Percentiles rank a stretch among this genome's conserved stretches.
phyloP scores from a whole-genome alignment of 2,888 invertebrate genomes.

The Bibio marci region DNA sequence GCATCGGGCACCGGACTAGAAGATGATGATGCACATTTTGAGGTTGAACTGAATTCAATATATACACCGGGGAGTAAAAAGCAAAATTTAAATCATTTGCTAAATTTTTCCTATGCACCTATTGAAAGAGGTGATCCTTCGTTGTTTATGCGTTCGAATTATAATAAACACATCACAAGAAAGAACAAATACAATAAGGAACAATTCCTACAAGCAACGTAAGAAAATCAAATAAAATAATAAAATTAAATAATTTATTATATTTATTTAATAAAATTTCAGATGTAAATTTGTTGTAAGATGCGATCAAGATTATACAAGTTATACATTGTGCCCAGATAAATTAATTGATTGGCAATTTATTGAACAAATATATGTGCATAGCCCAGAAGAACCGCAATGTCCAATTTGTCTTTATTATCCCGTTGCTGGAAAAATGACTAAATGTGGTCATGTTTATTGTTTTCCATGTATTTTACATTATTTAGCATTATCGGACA shows the following conservation, averaged over 20 bases:
- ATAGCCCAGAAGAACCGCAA: conserved; percentile 45
- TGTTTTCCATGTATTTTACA: conserved; percentile 94
- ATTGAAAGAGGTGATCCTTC: conserved; percentile 28
- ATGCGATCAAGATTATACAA: conserved; percentile 58
- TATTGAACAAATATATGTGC: conserved; percentile 74
- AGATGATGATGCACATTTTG: conserved; percentile 20
- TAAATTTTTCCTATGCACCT: conserved; percentile 75
- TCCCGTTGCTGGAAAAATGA: conserved; percentile 79
- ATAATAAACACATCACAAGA: too few species aligned
- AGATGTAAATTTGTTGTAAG: conserved; percentile 94
- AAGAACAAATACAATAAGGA: conserved; percentile 74
- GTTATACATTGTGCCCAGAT: conserved; percentile 71
- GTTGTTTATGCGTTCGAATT: not conserved
- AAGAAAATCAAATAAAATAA: too few species aligned
- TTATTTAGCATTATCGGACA: conserved; percentile 73
- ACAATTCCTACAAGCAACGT: conserved; percentile 89
- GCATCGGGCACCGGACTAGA: conserved; percentile 27
- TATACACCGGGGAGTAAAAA: conserved; percentile 72
- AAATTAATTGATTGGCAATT: conserved; percentile 78
- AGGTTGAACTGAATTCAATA: conserved; percentile 67
- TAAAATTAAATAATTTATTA: too few species aligned
- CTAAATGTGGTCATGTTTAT: conserved; percentile 87
- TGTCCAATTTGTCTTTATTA: conserved; percentile 88
- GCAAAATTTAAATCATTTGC: conserved; percentile 83
- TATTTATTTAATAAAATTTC: too few species aligned